Base-by-base conservation (phyloP, 2,888 invertebrate species). In the Parnassius glacialis region DNA sequence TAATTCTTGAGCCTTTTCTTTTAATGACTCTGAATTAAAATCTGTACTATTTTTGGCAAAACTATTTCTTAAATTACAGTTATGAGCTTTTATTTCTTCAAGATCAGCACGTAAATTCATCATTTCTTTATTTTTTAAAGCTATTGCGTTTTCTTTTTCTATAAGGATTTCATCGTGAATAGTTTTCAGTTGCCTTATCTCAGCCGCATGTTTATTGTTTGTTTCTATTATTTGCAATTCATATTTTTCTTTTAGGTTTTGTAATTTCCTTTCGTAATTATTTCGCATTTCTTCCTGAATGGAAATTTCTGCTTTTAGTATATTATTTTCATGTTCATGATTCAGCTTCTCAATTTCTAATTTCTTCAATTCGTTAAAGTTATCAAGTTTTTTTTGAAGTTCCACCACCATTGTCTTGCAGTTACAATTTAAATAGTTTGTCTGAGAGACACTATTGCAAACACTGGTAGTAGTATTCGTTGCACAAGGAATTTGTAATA, bases 301-400 rank as follows among this genome's bases (percentile, higher is more conserved):
- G 13, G 66, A 44, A 2, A 76, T 74, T 72, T 81, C 82, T 0
- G 80, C 54, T 57, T 78, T 76, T 10, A 83, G 75, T 10, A 87
- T 69, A 70, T 87, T 83, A 47, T 86, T 62, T 70, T 81, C 83
- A 65, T 87, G 76, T 62, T 80, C 80, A 1, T 79, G 79, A 64
- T 79, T 70, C 11, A 88, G 67, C 65, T 84, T 81, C 59, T 86
- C 81, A 9, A 88, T 78, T 73, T 89, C 83, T 61, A 79, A 76
- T 52, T 65, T 78, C 67, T 87, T 86, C 2, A 78, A 66, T 42
- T 84, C 80, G 61, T 82, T 74, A 12, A 74, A 72, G 64, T 79
- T 73, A 59, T 83, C 78, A 13, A 87, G 62, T 57, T 80, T 76
- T 9, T 84, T 79, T 70, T 85, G 83, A 1, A 13, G 41, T 11